These are phyloP conservation scores for Podotricha telesiphe DNA, from an alignment of 2,888 invertebrate genomes.

Conservation along the genomic window DNA sequence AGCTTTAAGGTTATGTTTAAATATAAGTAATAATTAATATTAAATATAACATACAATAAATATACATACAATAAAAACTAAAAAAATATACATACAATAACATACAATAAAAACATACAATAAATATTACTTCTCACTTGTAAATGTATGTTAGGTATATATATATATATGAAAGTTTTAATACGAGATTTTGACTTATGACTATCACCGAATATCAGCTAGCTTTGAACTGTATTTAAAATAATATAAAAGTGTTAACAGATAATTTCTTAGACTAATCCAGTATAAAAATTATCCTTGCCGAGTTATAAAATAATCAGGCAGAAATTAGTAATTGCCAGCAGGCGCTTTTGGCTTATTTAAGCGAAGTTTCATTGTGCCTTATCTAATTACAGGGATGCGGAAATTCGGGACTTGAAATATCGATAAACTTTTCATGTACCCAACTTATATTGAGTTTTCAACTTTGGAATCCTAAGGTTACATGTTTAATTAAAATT, in stretches of 20 bases:
- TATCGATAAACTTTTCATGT: constrained; percentile 52
- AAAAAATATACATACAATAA: too few species aligned
- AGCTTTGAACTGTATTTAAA: too few species aligned
- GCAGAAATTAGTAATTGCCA: constrained; percentile 75
- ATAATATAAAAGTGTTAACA: constrained; percentile 3
- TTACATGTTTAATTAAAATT: neutral
- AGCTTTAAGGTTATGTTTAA: too few species aligned
- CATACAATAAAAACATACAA: too few species aligned
- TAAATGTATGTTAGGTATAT: too few species aligned
- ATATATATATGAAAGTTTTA: too few species aligned
- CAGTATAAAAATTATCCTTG: constrained; percentile 46
- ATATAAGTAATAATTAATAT: too few species aligned
- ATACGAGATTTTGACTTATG: too few species aligned
- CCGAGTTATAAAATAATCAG: constrained; percentile 76
- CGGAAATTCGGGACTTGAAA: constrained; percentile 45
- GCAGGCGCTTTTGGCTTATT: constrained; percentile 76
- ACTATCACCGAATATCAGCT: too few species aligned
- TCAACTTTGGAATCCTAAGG: constrained; percentile 4
- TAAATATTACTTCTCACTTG: too few species aligned
- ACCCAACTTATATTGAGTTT: constrained; percentile 31
- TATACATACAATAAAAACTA: too few species aligned
- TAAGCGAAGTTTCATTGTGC: constrained; percentile 81
- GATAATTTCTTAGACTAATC: constrained; percentile 33
- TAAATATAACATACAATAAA: too few species aligned
- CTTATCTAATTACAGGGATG: constrained; percentile 79